A percentile compares a stretch with the other conserved stretches of the same genome.
Evolutionary conservation across 30 jellyfish, hydroid and myxozoan genomes (phyloP).

Genomic region (Sanderia malayensis): DNA sequence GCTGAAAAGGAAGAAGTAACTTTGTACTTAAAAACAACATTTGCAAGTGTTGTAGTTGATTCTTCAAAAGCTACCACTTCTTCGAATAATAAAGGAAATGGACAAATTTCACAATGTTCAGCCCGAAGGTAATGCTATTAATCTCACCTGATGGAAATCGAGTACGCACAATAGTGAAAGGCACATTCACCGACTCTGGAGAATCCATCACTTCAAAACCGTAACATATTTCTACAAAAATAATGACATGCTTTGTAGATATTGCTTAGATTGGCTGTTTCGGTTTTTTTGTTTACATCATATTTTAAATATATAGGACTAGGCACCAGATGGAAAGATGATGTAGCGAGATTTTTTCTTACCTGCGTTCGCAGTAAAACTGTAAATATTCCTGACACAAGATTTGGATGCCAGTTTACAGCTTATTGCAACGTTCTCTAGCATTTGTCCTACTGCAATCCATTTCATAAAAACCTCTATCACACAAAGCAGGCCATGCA

Average conservation of each 20-base stretch:
- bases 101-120: no score
- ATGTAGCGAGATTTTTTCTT: no score
- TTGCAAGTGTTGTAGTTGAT: slow-evolving; percentile 1
- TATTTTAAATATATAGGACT: no score
- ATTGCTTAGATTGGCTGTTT: no score
- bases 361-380: no score
- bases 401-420: not conserved
- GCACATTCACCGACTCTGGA: slow-evolving; percentile 1
- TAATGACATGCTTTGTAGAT: not conserved
- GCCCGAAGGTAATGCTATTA: not conserved
- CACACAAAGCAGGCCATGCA: not conserved
- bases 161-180: slow-evolving; percentile 6
- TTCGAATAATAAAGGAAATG: no score
- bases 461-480: not conserved
- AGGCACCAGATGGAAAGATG: no score
- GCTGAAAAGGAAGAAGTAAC: no score
- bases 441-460: not conserved
- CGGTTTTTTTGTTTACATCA: no score
- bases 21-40: no score
- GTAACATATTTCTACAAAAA: not conserved
- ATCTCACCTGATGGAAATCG: not conserved
- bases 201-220: not conserved
- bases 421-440: not conserved
- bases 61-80: not conserved
- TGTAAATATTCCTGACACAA: not conserved